phyloP scores from a whole-genome alignment of 2,113 vertebrate species.

The Tichodroma muraria region DNA sequence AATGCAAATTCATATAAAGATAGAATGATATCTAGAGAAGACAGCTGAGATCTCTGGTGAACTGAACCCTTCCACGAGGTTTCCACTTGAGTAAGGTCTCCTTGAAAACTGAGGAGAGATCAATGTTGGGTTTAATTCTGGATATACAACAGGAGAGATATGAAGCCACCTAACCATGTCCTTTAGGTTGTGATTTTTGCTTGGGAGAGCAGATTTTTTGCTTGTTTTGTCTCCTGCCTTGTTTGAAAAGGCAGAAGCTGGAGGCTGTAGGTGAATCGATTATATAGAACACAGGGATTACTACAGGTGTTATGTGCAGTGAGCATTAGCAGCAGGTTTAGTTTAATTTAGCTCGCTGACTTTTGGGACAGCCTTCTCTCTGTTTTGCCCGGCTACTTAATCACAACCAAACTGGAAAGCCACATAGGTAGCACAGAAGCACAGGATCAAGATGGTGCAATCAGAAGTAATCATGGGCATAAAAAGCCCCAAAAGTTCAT shows the following conservation, averaged over 20 bases:
- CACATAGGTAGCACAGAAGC: neutral
- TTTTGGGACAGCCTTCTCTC: neutral
- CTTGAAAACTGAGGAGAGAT: neutral
- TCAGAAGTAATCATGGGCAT: neutral
- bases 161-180: neutral
- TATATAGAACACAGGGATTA: neutral
- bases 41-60: neutral
- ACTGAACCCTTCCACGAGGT: neutral
- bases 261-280: neutral
- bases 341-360: rapidly evolving
- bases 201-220: neutral
- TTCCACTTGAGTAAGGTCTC: neutral
- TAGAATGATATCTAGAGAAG: neutral
- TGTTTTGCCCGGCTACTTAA: neutral
- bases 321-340: neutral
- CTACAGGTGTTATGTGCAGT: neutral
- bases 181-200: neutral
- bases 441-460: neutral
- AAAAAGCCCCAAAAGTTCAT: neutral
- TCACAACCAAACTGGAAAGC: neutral
- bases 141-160: neutral
- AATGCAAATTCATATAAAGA: neutral
- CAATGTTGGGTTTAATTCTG: neutral
- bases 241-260: slow-evolving; percentile 6
- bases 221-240: neutral